phyloP scores from a whole-genome alignment of 2,113 vertebrate genomes.

The Empidonax alnorum region DNA sequence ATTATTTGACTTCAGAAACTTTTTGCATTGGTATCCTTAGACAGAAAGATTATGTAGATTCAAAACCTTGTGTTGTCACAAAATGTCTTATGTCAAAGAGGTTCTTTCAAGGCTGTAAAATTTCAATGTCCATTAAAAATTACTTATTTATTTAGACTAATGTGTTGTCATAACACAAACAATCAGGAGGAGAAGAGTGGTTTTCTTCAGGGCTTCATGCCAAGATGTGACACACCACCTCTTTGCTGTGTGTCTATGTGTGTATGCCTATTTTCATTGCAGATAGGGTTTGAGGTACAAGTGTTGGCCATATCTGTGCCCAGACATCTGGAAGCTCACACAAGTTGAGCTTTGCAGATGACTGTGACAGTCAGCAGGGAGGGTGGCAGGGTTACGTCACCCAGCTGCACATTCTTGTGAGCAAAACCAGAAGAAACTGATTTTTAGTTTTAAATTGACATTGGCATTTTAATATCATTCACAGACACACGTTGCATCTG shows the following conservation, averaged over 20 bases:
- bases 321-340: neutral
- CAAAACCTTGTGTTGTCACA: neutral
- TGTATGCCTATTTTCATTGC: neutral
- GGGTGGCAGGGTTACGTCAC: neutral
- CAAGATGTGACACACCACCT: neutral
- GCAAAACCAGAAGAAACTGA: neutral
- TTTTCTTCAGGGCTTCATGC: neutral
- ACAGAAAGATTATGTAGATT: neutral
- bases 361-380: neutral
- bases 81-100: neutral
- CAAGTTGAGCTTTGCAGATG: neutral
- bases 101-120: neutral
- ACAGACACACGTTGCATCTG: neutral
- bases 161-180: neutral
- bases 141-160: neutral
- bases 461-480: neutral
- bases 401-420: fast-evolving
- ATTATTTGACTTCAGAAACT: neutral
- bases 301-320: neutral
- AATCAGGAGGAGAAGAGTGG: neutral
- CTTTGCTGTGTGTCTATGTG: neutral
- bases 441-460: neutral
- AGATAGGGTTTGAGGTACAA: neutral
- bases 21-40: neutral
- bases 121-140: neutral